Evolutionary conservation across 2,113 vertebrate genomes (phyloP), one percentile per base, ranked within the genome.

Genomic region (Monarcha castaneiventris): DNA sequence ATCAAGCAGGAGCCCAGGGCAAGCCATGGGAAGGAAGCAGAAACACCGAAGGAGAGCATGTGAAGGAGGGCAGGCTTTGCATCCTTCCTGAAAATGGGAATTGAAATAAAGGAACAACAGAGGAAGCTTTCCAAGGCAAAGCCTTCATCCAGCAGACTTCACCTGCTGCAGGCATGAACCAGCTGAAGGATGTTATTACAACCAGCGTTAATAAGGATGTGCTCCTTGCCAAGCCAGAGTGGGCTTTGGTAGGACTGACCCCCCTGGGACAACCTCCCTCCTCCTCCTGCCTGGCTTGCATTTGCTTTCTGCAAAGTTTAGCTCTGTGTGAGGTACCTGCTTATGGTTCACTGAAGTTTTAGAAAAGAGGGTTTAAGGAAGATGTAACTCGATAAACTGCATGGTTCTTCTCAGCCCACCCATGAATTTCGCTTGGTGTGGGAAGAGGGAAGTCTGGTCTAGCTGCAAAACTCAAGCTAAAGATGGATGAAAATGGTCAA

Each of bases 1-100:
- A 94, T 96, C 92, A 96, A 93, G 56, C 37, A 69, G 78, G 84
- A 94, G 97, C 96, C 95, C 77, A 94, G 94, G 96, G 96, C 95
- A 94, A 96, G 79, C 87, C 79, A 55, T 51, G 74, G 76, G 69
- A 73, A 95, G 90, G 80, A 93, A 95, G 87, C 55, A 95, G 84
- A 95, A 89, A 67, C 27, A 61, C 87, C 0, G 37, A 97, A 93
- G 77, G 58, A 77, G 68, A 95, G 71, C 49, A 35, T 7, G 7
- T 35, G 33, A 90, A 1, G 20, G 62, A 87, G 69, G 55, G 72
- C 37, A 93, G 79, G 72, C 78, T 95, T 85, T 87, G 55, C 52
- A 74, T 89, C 73, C 75, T 91, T 88, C 83, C 89, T 73, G 63
- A 81, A 93, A 91, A 62, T 3, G 16, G 73, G 75, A 91, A 44